Conservation (phyloP, 35 echinoderm and acorn worm genomes). For the Heliocidaris tuberculata region DNA sequence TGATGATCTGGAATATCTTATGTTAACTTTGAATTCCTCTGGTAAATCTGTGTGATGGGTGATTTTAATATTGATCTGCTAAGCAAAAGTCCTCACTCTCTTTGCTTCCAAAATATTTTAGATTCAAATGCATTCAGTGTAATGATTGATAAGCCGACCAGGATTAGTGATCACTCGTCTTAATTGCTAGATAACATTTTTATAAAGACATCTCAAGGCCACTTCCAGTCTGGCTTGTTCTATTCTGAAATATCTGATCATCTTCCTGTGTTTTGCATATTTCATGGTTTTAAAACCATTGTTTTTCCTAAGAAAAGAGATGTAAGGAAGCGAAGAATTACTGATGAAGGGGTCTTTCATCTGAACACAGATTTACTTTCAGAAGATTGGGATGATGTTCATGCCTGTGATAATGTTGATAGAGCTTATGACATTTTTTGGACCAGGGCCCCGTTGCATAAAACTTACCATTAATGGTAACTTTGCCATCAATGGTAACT, state of each 20-base stretch:
- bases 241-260: not conserved
- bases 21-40: not conserved
- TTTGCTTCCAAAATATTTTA: not conserved
- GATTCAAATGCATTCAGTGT: not conserved
- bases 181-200: not conserved
- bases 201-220: not conserved
- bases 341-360: not conserved
- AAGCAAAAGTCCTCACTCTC: not conserved
- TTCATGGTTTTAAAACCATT: not conserved
- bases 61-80: not conserved
- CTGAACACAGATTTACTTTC: not conserved
- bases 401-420: too few species aligned
- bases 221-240: not conserved
- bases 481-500: too few species aligned
- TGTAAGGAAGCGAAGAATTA: not conserved
- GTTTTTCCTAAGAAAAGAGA: not conserved
- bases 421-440: too few species aligned
- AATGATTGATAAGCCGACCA: slow-evolving; percentile 21
- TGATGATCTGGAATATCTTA: not conserved
- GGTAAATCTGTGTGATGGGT: not conserved
- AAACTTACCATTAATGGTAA: too few species aligned
- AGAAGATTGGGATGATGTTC: too few species aligned
- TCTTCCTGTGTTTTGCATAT: not conserved
- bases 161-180: not conserved
- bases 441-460: too few species aligned